Evolutionary conservation across 2,797 vertebrate genomes (phyloP).

Genomic region (Phalloptychus januarius): DNA sequence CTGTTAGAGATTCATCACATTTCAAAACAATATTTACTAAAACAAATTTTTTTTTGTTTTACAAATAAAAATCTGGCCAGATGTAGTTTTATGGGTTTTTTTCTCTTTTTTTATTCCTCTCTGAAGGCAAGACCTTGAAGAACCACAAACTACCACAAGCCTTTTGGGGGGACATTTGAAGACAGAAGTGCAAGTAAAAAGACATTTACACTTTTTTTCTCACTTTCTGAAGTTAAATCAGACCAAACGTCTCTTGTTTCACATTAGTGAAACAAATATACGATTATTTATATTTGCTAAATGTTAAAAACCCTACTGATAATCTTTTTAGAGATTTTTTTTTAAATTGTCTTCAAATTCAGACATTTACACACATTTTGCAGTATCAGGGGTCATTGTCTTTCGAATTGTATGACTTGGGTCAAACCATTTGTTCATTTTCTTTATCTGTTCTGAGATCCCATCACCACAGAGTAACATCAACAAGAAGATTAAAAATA

Average conservation of each 20-base stretch:
- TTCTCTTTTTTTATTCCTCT: neutral
- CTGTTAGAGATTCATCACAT: neutral
- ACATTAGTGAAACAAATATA: no score
- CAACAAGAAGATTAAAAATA: neutral
- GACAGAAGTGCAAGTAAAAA: no score
- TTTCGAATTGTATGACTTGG: no score
- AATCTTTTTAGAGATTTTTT: no score
- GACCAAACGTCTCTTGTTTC: no score
- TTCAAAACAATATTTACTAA: constrained; percentile 23
- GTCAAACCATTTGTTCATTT: neutral
- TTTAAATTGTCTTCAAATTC: no score
- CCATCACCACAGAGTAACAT: neutral
- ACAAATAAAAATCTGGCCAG: neutral
- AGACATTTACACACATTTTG: no score
- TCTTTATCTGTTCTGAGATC: neutral
- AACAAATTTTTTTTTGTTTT: neutral
- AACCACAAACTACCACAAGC: neutral
- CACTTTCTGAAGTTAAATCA: no score
- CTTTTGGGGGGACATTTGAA: neutral
- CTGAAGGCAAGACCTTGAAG: neutral
- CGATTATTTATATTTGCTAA: no score
- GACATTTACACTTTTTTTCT: no score
- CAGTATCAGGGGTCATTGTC: no score
- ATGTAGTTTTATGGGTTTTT: neutral
- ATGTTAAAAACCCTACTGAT: no score